Percentiles rank a stretch among this genome's conserved stretches.
These are phyloP conservation scores for Dipodomys stephensi DNA, from an alignment of 2,113 vertebrate species.

Conservation along the genomic window DNA sequence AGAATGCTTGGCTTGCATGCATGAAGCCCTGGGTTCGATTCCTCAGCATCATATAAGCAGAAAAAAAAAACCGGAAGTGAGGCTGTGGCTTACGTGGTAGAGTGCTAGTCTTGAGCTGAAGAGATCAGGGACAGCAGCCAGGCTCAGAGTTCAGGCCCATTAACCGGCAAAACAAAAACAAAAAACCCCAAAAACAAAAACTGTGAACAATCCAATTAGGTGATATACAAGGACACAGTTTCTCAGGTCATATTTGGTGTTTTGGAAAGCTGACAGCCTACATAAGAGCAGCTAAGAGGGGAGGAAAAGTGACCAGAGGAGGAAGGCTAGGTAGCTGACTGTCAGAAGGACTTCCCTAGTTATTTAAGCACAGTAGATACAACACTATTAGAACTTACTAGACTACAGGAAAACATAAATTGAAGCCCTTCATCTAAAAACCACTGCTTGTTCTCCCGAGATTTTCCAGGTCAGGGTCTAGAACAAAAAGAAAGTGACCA, in stretches of 20 bases:
- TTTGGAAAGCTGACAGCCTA: background rate
- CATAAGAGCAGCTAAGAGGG: background rate
- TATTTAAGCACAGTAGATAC: background rate
- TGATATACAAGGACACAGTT: background rate
- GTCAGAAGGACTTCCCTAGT: background rate
- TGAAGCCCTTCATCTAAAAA: background rate
- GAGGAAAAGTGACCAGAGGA: background rate
- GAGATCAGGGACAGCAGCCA: background rate
- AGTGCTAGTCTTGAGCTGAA: background rate
- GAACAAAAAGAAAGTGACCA: background rate
- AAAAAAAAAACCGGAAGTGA: too few relatives aligned
- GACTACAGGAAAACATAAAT: background rate
- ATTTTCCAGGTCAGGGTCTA: background rate
- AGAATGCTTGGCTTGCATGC: too few relatives aligned
- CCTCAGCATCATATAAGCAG: too few relatives aligned
- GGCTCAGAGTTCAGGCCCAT: background rate
- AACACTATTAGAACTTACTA: background rate
- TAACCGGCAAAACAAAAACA: slow-evolving; percentile 19
- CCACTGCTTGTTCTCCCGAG: background rate
- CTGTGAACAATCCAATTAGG: background rate
- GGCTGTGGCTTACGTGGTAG: too few relatives aligned
- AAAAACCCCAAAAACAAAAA: background rate
- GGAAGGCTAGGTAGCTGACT: background rate
- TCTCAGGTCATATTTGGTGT: background rate
- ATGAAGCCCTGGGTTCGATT: too few relatives aligned